phyloP scores from a whole-genome alignment of 2,797 vertebrate species.

The Aulostomus chinensis region DNA sequence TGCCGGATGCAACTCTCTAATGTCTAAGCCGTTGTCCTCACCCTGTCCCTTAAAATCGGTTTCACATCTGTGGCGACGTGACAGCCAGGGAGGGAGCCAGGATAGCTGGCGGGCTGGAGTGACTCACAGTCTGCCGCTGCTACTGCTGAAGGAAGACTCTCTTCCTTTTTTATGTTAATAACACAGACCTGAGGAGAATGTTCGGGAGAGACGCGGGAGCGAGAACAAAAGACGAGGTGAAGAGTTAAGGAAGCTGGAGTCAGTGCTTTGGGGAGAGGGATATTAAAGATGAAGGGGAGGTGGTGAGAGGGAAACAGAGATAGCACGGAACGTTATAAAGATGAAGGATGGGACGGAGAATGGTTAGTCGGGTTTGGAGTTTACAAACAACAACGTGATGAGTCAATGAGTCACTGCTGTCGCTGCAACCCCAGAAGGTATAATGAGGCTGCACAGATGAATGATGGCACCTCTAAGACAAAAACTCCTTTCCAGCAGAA shows the following conservation, averaged over 20 bases:
- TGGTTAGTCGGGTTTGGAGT: slow-evolving; percentile 60
- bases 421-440: slow-evolving; percentile 52
- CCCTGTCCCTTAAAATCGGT: slow-evolving; percentile 53
- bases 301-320: slow-evolving; percentile 43
- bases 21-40: slow-evolving; percentile 42
- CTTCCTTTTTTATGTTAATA: slow-evolving; percentile 65
- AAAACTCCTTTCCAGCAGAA: slow-evolving; percentile 61
- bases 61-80: slow-evolving; percentile 58
- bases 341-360: slow-evolving; percentile 53
- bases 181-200: slow-evolving; percentile 50
- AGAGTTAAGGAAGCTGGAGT: slow-evolving; percentile 64
- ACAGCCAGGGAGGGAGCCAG: slow-evolving; percentile 49
- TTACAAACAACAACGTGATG: slow-evolving; percentile 71
- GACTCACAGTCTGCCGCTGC: slow-evolving; percentile 61
- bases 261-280: slow-evolving; percentile 63
- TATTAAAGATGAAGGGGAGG: slow-evolving; percentile 72
- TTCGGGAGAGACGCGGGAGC: slow-evolving; percentile 34
- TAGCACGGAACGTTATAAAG: slow-evolving; percentile 50
- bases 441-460: slow-evolving; percentile 69
- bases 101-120: slow-evolving; percentile 41
- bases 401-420: slow-evolving; percentile 70
- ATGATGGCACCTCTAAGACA: slow-evolving; percentile 59
- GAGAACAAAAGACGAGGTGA: slow-evolving; percentile 67
- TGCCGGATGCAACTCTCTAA: slow-evolving; percentile 26
- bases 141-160: slow-evolving; percentile 41